Base-by-base conservation (phyloP, 1,140 invertebrate genomes). In the Nylanderia fulva region DNA sequence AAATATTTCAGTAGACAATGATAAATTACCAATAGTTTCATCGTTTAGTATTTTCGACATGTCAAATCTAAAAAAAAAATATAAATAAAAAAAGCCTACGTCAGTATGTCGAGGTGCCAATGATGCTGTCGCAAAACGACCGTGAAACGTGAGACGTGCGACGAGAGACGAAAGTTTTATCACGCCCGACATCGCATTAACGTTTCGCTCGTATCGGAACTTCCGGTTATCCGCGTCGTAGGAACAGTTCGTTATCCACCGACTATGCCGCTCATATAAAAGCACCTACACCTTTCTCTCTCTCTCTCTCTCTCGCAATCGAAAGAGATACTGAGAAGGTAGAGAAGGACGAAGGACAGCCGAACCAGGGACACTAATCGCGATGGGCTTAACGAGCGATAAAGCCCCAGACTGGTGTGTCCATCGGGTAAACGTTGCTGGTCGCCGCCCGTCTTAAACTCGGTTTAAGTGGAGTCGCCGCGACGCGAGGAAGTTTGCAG, bases 361-460 rank as follows among this genome's bases (percentile, higher is more conserved):
- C 48, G 63, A 36, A 80, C 63, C 61, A 36, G 76, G 6, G 63
- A 80, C 77, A 58, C 64, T 80, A 80, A 80, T 80, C 77, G 77
- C 77, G 64, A 80, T 71, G 64, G 64, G 64, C 77, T 80, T 80
- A 80, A 80, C 77, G 77, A 80, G 77, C 66, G 77, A 80, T 80
- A 80, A 80, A 80, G 64, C 52, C 64, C 64, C 48, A 21, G 18
- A 24, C 64, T 80, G 64, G 52, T 80, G 52, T 80, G 77, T 80
- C 77, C 77, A 80, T 80, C 77, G 64, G 64, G 77, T 80, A 80
- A 80, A 80, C 64, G 77, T 80, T 42, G 48, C 64, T 58, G 64
- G 77, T 68, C 42, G 24, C 64, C 76, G 48, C 3, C 21, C 18
- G 58, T 71, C 77, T 64, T 71, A 80, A 80, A 80, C 64, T 80